These are phyloP conservation scores for Candidula unifasciata DNA, from an alignment of 2,888 invertebrate genomes.

Conservation along the genomic window DNA sequence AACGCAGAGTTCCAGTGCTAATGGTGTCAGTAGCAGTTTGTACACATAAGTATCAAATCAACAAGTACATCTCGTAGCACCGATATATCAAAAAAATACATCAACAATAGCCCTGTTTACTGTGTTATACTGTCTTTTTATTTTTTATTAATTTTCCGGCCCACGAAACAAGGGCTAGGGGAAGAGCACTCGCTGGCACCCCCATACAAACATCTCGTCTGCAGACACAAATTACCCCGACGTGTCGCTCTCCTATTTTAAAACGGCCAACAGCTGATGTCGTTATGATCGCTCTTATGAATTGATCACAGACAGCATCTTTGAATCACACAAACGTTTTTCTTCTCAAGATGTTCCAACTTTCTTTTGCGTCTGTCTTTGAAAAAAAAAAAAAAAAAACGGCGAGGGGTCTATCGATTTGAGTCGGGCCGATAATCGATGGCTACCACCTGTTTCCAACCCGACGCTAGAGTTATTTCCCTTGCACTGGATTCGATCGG, in stretches of 20 bases:
- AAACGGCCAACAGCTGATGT: not conserved
- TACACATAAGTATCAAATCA: too few species aligned
- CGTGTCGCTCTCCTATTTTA: not conserved
- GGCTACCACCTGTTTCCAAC: slow-evolving; percentile 46
- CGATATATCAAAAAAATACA: not conserved
- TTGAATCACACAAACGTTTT: slow-evolving; percentile 16
- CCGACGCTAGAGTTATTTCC: slow-evolving; percentile 42
- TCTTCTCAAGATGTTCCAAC: slow-evolving; percentile 21
- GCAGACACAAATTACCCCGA: not conserved
- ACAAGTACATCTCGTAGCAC: not conserved
- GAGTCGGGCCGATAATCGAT: slow-evolving; percentile 46
- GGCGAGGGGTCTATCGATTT: slow-evolving; percentile 32
- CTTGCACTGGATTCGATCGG: slow-evolving; percentile 44
- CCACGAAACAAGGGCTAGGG: not conserved
- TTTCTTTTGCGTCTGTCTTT: slow-evolving; percentile 9
- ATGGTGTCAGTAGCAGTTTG: too few species aligned
- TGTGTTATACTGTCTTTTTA: not conserved
- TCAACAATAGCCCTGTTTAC: not conserved
- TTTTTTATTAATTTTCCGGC: not conserved
- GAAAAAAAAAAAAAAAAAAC: not conserved
- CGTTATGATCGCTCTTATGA: not conserved
- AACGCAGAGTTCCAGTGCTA: too few species aligned
- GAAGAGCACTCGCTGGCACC: too few species aligned
- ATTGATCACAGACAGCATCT: slow-evolving; percentile 35
- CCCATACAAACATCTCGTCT: not conserved